Base-by-base conservation (phyloP, 1,140 invertebrate genomes). In the Calliphora vicina region DNA sequence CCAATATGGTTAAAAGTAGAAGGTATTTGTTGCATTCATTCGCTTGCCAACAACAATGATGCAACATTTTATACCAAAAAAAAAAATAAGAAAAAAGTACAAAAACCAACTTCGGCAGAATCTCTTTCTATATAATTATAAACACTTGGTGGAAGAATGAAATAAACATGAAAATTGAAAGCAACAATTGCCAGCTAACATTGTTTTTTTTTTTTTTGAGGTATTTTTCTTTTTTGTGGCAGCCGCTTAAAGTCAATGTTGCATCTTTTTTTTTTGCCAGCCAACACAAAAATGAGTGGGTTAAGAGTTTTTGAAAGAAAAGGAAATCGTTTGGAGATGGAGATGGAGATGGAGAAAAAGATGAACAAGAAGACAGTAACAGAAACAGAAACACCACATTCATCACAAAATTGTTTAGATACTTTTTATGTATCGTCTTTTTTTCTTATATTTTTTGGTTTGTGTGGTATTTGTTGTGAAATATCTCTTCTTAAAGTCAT, bases 401-500 rank as follows among this genome's bases (percentile, higher is more conserved):
- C 72, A 74, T 74, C 72, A 74, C 72, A n/a, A 74, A 74, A 74
- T 74, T 74, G 72, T 27, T 74, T 74, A 74, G 27, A 74, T 74
- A 10, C n/a, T 35, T 29, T 50, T 50, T 17, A 5, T 50, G 45
- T 50, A n/a, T n/a, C n/a, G n/a, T n/a, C n/a, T n/a, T n/a, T n/a
- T n/a, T n/a, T n/a, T n/a, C n/a, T 50, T 50, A 10, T 35, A 8
- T 35, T 35, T 35, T 35, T 35, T 35, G 29, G 35, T 6, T 35
- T 35, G 35, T 5, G 10, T 1, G 35, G 35, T 35, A 35, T 5
- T 8, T 35, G 35, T 35, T 35, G 35, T 35, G 35, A 50, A 50
- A n/a, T 50, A 12, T 17, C 12, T 50, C 45, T 50, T 50, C 45
- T 50, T 26, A n/a, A 74, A 29, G 72, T 74, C 10, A 35, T 5